These are phyloP conservation scores for Orcinus orca DNA, from an alignment of 2,113 vertebrate species.

Conservation along the genomic window DNA sequence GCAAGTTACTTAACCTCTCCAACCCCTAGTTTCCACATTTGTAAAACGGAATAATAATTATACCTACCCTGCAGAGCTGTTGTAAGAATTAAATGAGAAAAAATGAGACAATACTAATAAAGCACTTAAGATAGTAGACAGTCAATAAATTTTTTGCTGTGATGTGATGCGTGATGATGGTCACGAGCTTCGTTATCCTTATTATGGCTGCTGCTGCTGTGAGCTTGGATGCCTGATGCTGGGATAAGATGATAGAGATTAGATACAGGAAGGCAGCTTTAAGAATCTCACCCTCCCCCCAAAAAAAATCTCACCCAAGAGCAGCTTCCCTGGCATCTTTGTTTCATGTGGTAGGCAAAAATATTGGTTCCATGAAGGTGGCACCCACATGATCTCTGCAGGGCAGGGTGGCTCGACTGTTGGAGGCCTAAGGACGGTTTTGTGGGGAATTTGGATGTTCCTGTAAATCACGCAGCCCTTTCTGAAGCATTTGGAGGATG, in stretches of 20 bases:
- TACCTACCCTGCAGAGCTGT: not conserved
- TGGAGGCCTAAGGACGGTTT: not conserved
- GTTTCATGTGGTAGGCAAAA: not conserved
- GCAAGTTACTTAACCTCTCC: constrained; percentile 8
- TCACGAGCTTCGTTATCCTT: not conserved
- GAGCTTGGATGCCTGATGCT: not conserved
- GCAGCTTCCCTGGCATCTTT: constrained; percentile 2
- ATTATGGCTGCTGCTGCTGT: not conserved
- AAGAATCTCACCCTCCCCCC: not conserved
- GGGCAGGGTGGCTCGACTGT: not conserved
- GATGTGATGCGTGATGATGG: not conserved
- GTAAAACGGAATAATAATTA: constrained; percentile 1
- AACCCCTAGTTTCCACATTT: not conserved
- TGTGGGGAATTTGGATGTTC: not conserved
- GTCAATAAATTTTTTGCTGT: not conserved
- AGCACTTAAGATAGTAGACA: not conserved
- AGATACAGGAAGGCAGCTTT: not conserved
- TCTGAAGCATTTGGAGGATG: constrained; percentile 5
- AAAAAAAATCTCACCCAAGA: not conserved
- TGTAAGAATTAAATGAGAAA: not conserved
- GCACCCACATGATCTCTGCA: not conserved
- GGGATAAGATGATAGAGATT: not conserved
- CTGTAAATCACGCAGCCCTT: not conserved
- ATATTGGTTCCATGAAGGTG: not conserved
- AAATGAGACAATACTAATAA: constrained; percentile 2